Base-by-base conservation (phyloP, 2,113 vertebrate species). In the Scophthalmus maximus region DNA sequence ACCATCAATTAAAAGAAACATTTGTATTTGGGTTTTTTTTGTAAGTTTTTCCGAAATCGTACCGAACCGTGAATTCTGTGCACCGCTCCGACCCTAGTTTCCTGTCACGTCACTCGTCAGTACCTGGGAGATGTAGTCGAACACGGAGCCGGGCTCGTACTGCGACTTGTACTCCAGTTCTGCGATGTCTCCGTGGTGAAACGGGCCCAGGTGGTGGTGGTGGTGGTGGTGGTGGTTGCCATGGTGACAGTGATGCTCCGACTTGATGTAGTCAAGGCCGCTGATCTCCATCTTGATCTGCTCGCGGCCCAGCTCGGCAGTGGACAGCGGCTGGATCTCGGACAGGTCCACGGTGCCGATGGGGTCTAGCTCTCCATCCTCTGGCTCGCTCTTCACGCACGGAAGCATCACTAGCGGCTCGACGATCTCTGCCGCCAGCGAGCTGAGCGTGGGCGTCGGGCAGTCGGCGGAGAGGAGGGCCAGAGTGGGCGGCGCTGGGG, bases 231-330 rank as follows among this genome's bases (percentile, higher is more conserved):
- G 89, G 58, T 91, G 89, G 74, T 72, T 66, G 32, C 79, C 57
- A 5, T 92, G 91, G 79, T 90, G 89, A 23, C 82, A 76, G 58
- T 91, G 91, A 26, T 92, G 93, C 81, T 94, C 93, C 0, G 94
- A 93, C 79, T 94, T 94, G 77, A 94, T 94, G 89, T 94, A 94
- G 74, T 94, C 94, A 2, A 94, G 87, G 29, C 94, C 94, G 29
- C 93, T 94, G 90, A 94, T 94, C 88, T 94, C 94, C 94, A 94
- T 94, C 85, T 93, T 91, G 82, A 94, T 92, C 84, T 94, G 93
- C 14, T 94, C 93, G 1, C 88, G 90, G 52, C 93, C 92, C 79
- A 94, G 90, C 75, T 94, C 93, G 0, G 94, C 94, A 0, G 93
- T 94, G 76, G 92, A 93, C 63, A 94, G 90, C 0, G 92, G 87